Percentiles rank a stretch among this genome's conserved stretches.
Conservation (phyloP, 2,113 vertebrate genomes). For the Oxygymnocypris stewartii region DNA sequence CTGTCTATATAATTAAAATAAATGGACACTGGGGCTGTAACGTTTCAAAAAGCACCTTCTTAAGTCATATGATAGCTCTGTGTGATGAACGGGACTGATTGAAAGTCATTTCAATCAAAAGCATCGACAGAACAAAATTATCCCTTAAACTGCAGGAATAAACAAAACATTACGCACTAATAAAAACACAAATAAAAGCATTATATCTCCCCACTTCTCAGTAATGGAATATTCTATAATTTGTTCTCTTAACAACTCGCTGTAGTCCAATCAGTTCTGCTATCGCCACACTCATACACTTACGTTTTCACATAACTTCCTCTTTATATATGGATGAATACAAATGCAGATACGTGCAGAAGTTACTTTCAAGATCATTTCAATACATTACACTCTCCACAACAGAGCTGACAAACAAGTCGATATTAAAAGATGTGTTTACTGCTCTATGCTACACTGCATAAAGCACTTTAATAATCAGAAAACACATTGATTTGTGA, state of each 20-base stretch:
- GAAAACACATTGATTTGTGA: constrained; percentile 67
- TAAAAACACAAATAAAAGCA: background rate
- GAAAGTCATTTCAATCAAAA: background rate
- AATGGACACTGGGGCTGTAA: background rate
- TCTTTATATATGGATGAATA: constrained; percentile 23
- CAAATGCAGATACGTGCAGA: constrained; percentile 10
- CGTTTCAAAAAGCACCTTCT: background rate
- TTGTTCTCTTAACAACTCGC: background rate
- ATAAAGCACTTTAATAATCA: constrained; percentile 51
- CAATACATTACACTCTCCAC: constrained; percentile 23
- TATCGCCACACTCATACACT: background rate
- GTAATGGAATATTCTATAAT: background rate
- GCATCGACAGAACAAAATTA: background rate
- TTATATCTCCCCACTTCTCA: background rate
- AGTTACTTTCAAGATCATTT: constrained; percentile 28
- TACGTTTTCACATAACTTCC: constrained; percentile 7
- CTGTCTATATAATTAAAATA: background rate
- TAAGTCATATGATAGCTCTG: background rate
- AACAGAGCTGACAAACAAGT: constrained; percentile 23
- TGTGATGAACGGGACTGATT: background rate
- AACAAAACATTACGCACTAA: background rate
- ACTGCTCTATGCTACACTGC: constrained; percentile 30
- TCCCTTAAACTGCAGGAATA: background rate
- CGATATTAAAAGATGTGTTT: constrained; percentile 41
- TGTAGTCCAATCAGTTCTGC: background rate